Base-by-base conservation (phyloP, 1,140 invertebrate species). In the Carcinoscorpius rotundicauda region DNA sequence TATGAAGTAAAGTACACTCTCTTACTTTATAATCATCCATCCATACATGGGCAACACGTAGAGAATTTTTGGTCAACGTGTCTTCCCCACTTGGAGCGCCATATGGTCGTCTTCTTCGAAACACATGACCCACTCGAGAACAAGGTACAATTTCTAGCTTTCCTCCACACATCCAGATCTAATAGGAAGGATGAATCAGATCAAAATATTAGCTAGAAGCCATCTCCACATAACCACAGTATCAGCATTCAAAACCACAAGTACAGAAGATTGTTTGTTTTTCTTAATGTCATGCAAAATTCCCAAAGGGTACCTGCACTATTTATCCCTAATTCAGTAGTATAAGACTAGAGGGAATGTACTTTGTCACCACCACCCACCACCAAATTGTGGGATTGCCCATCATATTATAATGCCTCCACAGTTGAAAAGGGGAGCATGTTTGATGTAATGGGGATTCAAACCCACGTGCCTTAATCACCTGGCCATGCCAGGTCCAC, bases 91-190 rank as follows among this genome's bases (percentile, higher is more conserved):
- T 73, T 3, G 85, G 83, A 9, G 84, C 81, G 0, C 87, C 91
- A 77, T 92, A 81, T 4, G 91, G 91, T 49, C 88, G 93, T 64
- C 93, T 82, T 79, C 89, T 94, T 75, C 94, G 83, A 81, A 98
- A 98, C 72, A 98, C 97, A 79, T 99, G 96, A 48, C 96, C 96
- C 50, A 98, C 94, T 77, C 97, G 92, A 9, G 93, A 97, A 76
- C 96, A 98, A 3, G 95, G 94, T 11, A 98, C 86, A 71, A 98
- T 97, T 77, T 98, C 93, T 69, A 98, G 78, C 4, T 88, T 91
- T 59, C 89, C 89, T 67, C 86, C 87, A 75, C 84, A 89, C 85
- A 86, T 86, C 86, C 85, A 87, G 0, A 55, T n/a, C 53, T 55
- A 55, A 59, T 8, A 29, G 29, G 29, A 29, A 29, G 29, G 29